These are phyloP conservation scores for Sminthopsis crassicaudata DNA, from an alignment of 2,113 vertebrate species.

Conservation along the genomic window DNA sequence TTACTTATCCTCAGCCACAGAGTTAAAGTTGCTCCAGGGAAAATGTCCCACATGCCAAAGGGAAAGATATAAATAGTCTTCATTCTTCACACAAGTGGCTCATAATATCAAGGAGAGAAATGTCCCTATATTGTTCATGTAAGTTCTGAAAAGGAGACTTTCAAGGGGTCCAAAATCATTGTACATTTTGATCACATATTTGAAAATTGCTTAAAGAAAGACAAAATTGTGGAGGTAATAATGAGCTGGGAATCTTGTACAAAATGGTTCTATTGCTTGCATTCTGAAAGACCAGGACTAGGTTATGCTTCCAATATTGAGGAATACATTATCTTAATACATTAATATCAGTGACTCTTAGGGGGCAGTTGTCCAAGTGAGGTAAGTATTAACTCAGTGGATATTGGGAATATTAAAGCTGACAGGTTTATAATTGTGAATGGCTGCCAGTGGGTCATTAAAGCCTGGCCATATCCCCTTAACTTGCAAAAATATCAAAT, in stretches of 20 bases:
- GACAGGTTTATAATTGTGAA: neutral
- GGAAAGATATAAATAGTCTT: conserved; percentile 40
- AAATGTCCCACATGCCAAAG: neutral
- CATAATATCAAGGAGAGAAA: conserved; percentile 20
- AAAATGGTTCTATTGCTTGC: neutral
- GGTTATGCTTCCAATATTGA: neutral
- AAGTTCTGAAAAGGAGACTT: neutral
- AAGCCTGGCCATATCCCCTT: neutral
- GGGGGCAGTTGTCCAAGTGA: neutral
- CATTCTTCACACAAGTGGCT: neutral
- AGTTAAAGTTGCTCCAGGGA: conserved; percentile 17
- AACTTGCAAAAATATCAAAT: neutral
- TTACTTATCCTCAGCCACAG: neutral
- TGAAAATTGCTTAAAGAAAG: neutral
- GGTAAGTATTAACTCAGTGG: neutral
- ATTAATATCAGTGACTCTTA: neutral
- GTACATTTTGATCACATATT: neutral
- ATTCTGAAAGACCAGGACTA: neutral
- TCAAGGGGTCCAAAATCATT: conserved; percentile 17
- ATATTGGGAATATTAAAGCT: neutral
- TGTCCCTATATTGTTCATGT: neutral
- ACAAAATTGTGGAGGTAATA: neutral
- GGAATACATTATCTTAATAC: neutral
- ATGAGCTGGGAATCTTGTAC: neutral
- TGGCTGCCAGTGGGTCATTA: neutral